Evolutionary conservation across 2,113 vertebrate genomes (phyloP), one percentile per base, ranked within the genome.

Genomic region (Gadus chalcogrammus): DNA sequence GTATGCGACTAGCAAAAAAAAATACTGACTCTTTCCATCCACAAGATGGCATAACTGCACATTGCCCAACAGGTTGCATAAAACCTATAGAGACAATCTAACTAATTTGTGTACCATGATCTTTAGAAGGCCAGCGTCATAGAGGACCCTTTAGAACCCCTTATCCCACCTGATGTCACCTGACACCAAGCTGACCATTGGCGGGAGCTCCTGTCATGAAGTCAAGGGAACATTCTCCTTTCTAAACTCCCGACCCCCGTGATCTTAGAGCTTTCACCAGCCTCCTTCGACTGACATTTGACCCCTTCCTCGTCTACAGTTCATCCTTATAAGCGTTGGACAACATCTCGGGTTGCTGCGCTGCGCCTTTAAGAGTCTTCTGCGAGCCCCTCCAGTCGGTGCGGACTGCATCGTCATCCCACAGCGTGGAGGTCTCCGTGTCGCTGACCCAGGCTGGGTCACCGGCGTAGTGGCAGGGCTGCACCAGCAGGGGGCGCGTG

Each of bases 391-490:
- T 93, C 97, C 95, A 98, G 74, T 93, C 94, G 0, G 95, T 92
- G 71, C 89, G 91, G 11, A 92, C 92, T 0, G 90, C 61, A 83
- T 99, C 97, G 0, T 98, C 91, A 0, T 98, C 95, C 97, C 97
- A 99, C 79, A 95, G 91, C 0, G 96, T 99, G 22, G 97, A 99
- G 0, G 95, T 97, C 87, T 99, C 97, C 0, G 97, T 99, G 91
- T 99, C 97, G 0, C 97, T 99, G 84, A 96, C 90, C 96, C 97
- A 99, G 72, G 91, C 85, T 0, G 89, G 79, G 0, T 98, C 97
- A 8, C 96, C 97, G 0, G 95, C 94, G 0, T 97, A 99, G 82
- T 98, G 96, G 8, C 94, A 96, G 0, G 97, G 97, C 67, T 94
- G 93, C 1, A 94, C 95, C 66, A 98, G 91, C 58, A 97, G 93